These are phyloP conservation scores for Hemichromis elongatus DNA, from an alignment of 2,113 vertebrate genomes.

Conservation along the genomic window DNA sequence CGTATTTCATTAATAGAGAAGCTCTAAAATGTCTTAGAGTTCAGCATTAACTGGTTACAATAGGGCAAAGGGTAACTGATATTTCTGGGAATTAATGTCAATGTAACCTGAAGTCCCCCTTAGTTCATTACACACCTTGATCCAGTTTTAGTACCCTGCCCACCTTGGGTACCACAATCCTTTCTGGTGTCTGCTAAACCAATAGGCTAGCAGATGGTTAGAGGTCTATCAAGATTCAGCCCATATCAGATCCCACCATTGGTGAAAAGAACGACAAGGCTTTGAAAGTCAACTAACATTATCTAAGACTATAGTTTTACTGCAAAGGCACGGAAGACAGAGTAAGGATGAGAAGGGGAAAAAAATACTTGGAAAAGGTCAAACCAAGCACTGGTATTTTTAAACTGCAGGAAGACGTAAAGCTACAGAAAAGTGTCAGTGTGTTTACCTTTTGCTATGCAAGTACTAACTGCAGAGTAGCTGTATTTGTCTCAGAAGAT, in stretches of 20 bases:
- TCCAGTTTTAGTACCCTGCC: not conserved
- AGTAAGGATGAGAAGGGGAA: not conserved
- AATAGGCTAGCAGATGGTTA: not conserved
- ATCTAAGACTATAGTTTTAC: not conserved
- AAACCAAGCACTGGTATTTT: not conserved
- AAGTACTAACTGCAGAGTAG: not conserved
- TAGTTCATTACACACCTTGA: not conserved
- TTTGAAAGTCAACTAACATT: not conserved
- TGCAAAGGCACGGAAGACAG: not conserved
- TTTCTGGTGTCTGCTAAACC: not conserved
- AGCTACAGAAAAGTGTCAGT: not conserved
- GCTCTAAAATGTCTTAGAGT: not conserved
- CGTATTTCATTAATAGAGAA: not conserved
- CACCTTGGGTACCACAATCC: not conserved
- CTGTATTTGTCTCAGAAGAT: not conserved
- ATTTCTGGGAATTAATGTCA: not conserved
- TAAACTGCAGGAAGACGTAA: not conserved
- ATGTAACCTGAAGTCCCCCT: not conserved
- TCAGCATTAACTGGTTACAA: not conserved
- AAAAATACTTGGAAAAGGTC: not conserved
- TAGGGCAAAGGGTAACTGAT: not conserved
- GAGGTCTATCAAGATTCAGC: not conserved
- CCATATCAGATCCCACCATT: not conserved
- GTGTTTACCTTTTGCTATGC: not conserved
- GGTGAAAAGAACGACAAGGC: not conserved